Evolutionary conservation across 2,888 invertebrate species (phyloP).

Genomic region (Anaspis maculata): DNA sequence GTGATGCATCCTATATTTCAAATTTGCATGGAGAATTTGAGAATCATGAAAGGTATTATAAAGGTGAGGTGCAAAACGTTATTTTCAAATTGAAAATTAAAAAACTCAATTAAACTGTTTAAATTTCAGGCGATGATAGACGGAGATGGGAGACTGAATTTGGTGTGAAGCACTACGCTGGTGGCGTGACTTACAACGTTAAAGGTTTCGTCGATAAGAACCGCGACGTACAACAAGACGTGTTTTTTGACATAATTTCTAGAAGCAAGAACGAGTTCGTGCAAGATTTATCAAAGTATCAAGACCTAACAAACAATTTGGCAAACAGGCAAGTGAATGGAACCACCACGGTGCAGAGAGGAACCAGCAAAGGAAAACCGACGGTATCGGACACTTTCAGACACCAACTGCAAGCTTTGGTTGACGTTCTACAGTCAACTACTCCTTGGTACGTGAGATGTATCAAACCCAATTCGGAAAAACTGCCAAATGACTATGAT

Average conservation of each 20-base stretch:
- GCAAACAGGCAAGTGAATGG: conserved; percentile 30
- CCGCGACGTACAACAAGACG: conserved; percentile 86
- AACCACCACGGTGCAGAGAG: conserved; percentile 62
- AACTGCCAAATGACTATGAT: conserved; percentile 71
- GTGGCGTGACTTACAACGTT: conserved; percentile 72
- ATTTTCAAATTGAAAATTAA: no score
- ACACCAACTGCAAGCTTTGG: conserved; percentile 77
- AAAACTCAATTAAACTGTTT: no score
- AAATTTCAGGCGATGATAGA: conserved; percentile 60
- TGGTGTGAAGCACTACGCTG: conserved; percentile 83
- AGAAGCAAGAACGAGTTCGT: conserved; percentile 77
- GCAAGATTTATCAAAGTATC: conserved; percentile 62
- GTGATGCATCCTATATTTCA: conserved; percentile 77
- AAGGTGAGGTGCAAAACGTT: conserved; percentile 40
- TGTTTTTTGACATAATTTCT: conserved; percentile 83
- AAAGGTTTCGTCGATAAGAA: conserved; percentile 89
- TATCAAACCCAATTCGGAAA: conserved; percentile 84
- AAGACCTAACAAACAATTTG: conserved; percentile 41
- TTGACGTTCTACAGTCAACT: conserved; percentile 82
- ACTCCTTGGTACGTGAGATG: conserved; percentile 91
- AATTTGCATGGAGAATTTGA: conserved; percentile 86
- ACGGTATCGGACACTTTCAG: conserved; percentile 87
- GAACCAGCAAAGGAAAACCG: conserved; percentile 81
- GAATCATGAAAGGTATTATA: conserved; percentile 72
- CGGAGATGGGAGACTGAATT: conserved; percentile 87